Evolutionary conservation across 2,797 vertebrate species (phyloP).

Genomic region (Notolepis coatsorum): DNA sequence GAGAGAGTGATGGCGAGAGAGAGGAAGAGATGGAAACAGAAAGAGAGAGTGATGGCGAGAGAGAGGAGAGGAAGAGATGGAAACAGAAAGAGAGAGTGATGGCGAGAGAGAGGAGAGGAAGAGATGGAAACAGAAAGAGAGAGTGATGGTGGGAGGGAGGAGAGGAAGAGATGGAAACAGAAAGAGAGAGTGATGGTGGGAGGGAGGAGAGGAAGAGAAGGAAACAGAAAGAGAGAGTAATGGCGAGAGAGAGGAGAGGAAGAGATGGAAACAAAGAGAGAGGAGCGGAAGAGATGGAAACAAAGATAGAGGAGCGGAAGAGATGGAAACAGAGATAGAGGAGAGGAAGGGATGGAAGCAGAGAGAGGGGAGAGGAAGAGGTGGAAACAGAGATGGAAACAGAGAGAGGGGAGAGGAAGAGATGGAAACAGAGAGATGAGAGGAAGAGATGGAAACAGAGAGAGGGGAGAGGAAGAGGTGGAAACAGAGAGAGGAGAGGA

Average conservation of each 20-base stretch:
- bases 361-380: conserved; percentile 24
- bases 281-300: conserved; percentile 11
- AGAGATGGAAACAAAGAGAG: no score
- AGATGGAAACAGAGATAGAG: neutral
- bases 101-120: neutral
- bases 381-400: neutral
- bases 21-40: conserved; percentile 12
- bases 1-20: conserved; percentile 1
- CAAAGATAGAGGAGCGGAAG: conserved; percentile 18
- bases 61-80: no score
- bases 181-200: neutral
- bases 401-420: conserved; percentile 12
- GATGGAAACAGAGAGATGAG: conserved; percentile 18
- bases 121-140: conserved; percentile 19
- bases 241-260: conserved; percentile 21
- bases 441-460: no score
- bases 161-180: no score
- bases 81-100: no score
- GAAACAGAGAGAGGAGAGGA: neutral
- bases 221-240: no score
- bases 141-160: no score
- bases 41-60: no score
- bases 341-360: conserved; percentile 8
- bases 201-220: neutral
- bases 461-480: conserved; percentile 24